Conservation (phyloP, 2,113 vertebrate genomes). For the Nettapus auritus region DNA sequence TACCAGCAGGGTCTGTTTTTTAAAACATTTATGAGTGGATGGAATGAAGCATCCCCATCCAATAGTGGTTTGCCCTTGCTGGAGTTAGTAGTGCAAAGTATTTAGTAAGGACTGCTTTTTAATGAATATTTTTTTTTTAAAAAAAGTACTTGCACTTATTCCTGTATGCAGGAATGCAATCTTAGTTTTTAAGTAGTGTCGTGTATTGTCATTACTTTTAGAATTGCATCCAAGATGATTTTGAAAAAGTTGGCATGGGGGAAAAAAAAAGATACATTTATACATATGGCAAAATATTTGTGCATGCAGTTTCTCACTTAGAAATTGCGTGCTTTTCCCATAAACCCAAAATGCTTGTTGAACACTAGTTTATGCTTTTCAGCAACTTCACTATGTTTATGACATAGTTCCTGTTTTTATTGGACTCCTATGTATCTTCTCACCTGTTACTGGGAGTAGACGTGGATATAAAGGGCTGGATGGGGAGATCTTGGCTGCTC, state of each 20-base stretch:
- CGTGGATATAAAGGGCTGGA: background rate
- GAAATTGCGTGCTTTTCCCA: background rate
- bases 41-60: background rate
- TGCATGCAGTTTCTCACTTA: background rate
- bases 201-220: background rate
- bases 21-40: background rate
- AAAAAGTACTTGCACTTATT: background rate
- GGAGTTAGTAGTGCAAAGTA: background rate
- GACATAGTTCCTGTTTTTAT: background rate
- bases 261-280: background rate
- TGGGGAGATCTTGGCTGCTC: background rate
- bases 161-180: background rate
- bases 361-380: background rate
- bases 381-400: background rate
- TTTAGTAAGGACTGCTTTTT: background rate
- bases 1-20: background rate
- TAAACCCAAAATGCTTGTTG: fast-evolving
- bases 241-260: background rate
- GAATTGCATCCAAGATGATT: background rate
- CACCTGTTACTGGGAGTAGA: background rate
- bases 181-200: background rate
- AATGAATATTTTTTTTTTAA: background rate
- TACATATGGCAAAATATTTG: background rate
- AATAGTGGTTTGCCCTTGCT: background rate
- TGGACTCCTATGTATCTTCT: background rate